Evolutionary conservation across 2,113 vertebrate species (phyloP), one percentile per base, ranked within the genome.

Genomic region (Hippopotamus amphibius): DNA sequence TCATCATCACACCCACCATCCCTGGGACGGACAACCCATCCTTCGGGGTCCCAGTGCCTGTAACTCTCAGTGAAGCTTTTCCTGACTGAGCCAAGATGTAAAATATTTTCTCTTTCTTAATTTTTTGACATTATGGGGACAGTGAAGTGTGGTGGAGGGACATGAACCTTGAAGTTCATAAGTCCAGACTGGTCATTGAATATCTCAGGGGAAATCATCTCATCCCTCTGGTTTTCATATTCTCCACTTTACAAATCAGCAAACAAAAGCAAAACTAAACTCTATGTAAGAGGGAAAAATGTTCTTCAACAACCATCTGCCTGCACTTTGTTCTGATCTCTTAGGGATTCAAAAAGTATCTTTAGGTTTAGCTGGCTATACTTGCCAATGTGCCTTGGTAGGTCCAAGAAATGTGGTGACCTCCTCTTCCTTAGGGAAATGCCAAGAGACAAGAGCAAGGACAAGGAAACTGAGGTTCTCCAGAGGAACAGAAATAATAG

Each of bases 251-350:
- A 37, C 37, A 43, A 86, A 80, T 63, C 21, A 71, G 66, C 37
- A 16, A 55, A 72, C 55, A 41, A 61, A 95, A 96, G 11, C 26
- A 84, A 90, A 93, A 46, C 43, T 30, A 93, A 68, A 57, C 41
- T 95, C 28, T 80, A 43, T 37, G 88, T 55, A 19, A 66, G 37
- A 94, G 41, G 17, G 46, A 79, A 85, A 91, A 89, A 72, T 63
- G 43, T 16, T 57, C 26, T 85, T 77, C n/a, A 33, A 41, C 22
- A 81, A 6, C 53, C 82, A 43, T 61, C 17, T 85, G 14, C 26
- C 57, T 68, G 14, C 7, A 69, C 33, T 46, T 88, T 65, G n/a
- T 66, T 85, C 65, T 79, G 19, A 11, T 76, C 88, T 95, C n/a
- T 89, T 59, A 53, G 66, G 33, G 63, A 50, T 24, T 61, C 26